Percentiles rank a stretch among this genome's conserved stretches.
Conservation (phyloP, 2,113 vertebrate species). For the Uropsilus gracilis region DNA sequence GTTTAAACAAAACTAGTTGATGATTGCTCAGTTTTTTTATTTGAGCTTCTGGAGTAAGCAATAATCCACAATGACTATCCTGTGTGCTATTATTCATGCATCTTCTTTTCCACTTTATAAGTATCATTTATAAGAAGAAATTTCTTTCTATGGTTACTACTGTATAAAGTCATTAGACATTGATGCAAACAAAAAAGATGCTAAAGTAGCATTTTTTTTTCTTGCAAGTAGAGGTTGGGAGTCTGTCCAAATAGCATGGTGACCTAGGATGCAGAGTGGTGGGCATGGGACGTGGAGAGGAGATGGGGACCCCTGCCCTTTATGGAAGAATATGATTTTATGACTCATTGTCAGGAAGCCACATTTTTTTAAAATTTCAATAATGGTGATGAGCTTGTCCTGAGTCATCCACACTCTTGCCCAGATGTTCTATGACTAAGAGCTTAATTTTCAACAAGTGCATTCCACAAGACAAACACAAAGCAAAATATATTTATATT, state of each 20-base stretch:
- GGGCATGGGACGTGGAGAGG: neutral
- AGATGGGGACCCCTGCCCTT: neutral
- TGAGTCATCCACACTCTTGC: slow-evolving; percentile 64
- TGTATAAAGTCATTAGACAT: slow-evolving; percentile 14
- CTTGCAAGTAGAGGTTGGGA: neutral
- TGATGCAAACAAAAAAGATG: neutral
- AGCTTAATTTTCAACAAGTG: slow-evolving; percentile 50
- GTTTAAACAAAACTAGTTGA: neutral
- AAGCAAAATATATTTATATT: slow-evolving; percentile 56
- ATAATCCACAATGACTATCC: neutral
- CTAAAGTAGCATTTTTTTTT: neutral
- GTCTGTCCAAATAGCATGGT: neutral
- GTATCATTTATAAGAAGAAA: neutral
- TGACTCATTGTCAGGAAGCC: slow-evolving; percentile 66
- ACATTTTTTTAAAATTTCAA: slow-evolving; percentile 41
- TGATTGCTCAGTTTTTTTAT: neutral
- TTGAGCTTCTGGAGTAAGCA: slow-evolving; percentile 38
- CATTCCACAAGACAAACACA: slow-evolving; percentile 67
- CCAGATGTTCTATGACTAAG: slow-evolving; percentile 77
- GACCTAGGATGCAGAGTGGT: neutral
- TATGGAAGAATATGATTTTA: neutral
- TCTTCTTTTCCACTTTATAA: neutral
- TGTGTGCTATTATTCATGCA: neutral
- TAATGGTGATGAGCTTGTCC: slow-evolving; percentile 58
- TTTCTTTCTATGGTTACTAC: neutral